Conservation (phyloP, 1,140 invertebrate genomes). For the Apis cerana region DNA sequence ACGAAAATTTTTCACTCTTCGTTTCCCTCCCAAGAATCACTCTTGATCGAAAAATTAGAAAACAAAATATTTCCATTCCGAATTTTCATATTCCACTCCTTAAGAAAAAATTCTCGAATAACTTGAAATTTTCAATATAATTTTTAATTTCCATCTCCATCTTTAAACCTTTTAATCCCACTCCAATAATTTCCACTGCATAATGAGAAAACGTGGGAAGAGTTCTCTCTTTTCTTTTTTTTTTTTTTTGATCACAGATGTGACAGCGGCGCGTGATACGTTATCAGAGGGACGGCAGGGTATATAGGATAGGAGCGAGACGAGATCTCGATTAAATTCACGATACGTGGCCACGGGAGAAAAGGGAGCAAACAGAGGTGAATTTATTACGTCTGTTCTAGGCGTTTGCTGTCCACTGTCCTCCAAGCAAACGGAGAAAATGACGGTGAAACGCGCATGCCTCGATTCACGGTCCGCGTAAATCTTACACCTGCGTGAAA, state of each 20-base stretch:
- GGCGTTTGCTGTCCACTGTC: background rate
- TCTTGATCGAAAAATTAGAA: too few species aligned
- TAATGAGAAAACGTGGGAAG: too few species aligned
- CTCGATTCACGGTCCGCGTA: background rate
- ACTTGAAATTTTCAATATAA: too few species aligned
- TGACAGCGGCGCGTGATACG: background rate
- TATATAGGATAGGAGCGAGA: background rate
- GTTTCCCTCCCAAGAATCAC: too few species aligned
- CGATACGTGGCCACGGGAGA: background rate
- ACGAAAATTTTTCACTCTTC: too few species aligned
- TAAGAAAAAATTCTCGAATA: too few species aligned
- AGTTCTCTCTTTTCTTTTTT: too few species aligned
- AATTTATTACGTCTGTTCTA: slow-evolving; percentile 16
- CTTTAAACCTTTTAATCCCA: too few species aligned
- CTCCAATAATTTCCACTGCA: too few species aligned
- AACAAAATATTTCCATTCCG: too few species aligned
- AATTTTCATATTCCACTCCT: too few species aligned
- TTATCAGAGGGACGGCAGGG: background rate
- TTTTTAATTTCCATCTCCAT: too few species aligned
- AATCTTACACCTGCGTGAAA: background rate
- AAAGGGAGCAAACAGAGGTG: background rate
- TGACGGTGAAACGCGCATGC: background rate
- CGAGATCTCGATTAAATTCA: slow-evolving; percentile 2
- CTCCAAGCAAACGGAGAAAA: background rate
- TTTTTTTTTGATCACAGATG: background rate